Base-by-base conservation (phyloP, 2,888 invertebrate species). In the Zygogramma bicolorata region DNA sequence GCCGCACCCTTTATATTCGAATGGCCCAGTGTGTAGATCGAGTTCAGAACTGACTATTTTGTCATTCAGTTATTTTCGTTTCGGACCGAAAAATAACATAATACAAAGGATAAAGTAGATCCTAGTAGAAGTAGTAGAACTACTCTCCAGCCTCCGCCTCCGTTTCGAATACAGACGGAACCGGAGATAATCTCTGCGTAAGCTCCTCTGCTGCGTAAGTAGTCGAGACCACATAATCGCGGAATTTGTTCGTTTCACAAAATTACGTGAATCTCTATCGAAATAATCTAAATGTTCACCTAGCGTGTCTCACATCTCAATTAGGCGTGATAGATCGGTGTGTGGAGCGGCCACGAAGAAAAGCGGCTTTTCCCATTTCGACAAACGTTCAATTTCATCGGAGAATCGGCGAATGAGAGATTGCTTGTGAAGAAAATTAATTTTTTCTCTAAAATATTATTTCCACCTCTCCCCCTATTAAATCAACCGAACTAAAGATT, bases 271-370 rank as follows among this genome's bases (percentile, higher is more conserved):
- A 66, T 57, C 68, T 63, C 22, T 29, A 65, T 40, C 34, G 65
- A 75, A 75, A 72, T 70, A 65, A 72, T 67, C 68, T 67, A 72
- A 75, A 75, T 70, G 68, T 67, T 70, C 68, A 65, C 68, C 66
- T 75, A 68, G 72, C 70, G 75, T 75, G 75, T 38, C 15, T 66
- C 70, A 68, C 75, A 73, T 77, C 75, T 72, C 66, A 75, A 75
- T 77, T 75, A 67, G 66, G 71, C 38, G 71, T 71, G 68, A 65
- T 8, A 38, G 38, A n/a, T 38, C 38, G 38, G 38, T 31, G 25
- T 65, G 63, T 72, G 25, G 70, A 61, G 70, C 68, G 73, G 60
- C 70, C 63, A 74, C 71, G 68, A 58, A 75, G 65, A 65, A 40
- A 74, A 49, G 25, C 34, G 46, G 7, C 46, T 46, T 46, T 46